phyloP scores from a whole-genome alignment of 2,797 vertebrate genomes.

The Clarias pachynema region DNA sequence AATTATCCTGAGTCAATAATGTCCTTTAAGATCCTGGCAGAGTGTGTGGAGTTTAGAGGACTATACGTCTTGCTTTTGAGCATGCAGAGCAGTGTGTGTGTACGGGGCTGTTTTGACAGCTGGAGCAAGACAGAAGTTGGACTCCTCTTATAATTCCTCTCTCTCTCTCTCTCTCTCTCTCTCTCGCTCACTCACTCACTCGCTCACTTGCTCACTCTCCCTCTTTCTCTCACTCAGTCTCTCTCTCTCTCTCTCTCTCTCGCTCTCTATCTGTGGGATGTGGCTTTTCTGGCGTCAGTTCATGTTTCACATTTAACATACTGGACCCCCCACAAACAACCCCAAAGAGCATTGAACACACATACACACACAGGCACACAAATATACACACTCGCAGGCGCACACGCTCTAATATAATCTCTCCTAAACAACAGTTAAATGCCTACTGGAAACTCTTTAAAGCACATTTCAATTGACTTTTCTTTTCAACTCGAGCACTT shows the following conservation, averaged over 20 bases:
- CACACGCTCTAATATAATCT: background rate
- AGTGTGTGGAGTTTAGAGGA: background rate
- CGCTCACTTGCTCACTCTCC: slow-evolving; percentile 32
- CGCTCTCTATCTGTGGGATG: slow-evolving; percentile 34
- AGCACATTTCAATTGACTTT: slow-evolving; percentile 6
- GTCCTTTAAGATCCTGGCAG: background rate
- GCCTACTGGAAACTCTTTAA: slow-evolving; percentile 26
- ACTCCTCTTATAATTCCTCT: slow-evolving; percentile 31
- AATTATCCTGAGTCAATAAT: background rate
- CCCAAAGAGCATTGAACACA: background rate
- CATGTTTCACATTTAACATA: slow-evolving; percentile 29
- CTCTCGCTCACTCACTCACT: slow-evolving; percentile 7
- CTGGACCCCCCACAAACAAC: background rate
- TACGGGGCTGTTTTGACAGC: slow-evolving; percentile 23
- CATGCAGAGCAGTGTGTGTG: background rate
- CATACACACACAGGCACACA: slow-evolving; percentile 4
- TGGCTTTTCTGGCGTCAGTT: slow-evolving; percentile 40
- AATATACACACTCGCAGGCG: slow-evolving; percentile 9
- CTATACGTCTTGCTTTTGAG: background rate
- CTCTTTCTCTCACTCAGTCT: slow-evolving; percentile 18
- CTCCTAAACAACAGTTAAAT: background rate
- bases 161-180: slow-evolving; percentile 7
- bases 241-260: slow-evolving; percentile 24
- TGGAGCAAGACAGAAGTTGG: slow-evolving; percentile 35
- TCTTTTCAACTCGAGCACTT: slow-evolving; percentile 18